Evolutionary conservation across 2,797 vertebrate species (phyloP).

Genomic region (Steatocranus sp.): DNA sequence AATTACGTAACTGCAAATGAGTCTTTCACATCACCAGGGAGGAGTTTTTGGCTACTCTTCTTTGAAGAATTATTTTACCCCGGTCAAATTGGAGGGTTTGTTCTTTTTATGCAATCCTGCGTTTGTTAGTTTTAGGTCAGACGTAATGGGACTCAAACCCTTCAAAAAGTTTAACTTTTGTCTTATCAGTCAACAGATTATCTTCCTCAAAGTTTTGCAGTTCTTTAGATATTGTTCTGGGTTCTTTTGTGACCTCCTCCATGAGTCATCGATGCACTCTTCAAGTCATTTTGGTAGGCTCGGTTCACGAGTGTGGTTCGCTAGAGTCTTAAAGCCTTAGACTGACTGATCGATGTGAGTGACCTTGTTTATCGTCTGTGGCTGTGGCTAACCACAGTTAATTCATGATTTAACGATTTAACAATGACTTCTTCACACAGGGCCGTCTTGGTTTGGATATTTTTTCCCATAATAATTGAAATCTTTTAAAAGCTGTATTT

Average conservation of each 20-base stretch:
- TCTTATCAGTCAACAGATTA: not conserved
- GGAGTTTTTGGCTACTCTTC: not conserved
- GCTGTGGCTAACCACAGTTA: not conserved
- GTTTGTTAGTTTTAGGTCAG: not conserved
- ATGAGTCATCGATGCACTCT: not conserved
- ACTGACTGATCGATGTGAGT: not conserved
- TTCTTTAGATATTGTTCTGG: fast-evolving
- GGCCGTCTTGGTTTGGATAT: fast-evolving
- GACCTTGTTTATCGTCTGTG: not conserved
- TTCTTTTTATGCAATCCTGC: not conserved
- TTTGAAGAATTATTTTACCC: not conserved
- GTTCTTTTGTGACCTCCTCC: not conserved
- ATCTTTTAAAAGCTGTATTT: not conserved
- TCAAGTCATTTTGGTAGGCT: not conserved
- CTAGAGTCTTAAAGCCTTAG: not conserved
- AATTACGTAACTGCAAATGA: not conserved
- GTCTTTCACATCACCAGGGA: not conserved
- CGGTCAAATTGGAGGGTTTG: not conserved
- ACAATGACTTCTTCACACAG: fast-evolving
- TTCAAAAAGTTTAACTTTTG: not conserved
- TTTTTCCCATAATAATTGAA: not conserved
- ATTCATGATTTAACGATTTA: not conserved
- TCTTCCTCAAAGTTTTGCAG: not conserved
- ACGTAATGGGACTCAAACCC: not conserved
- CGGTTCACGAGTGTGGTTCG: not conserved